phyloP scores from a whole-genome alignment of 2,113 vertebrate species.

The Sorex araneus region DNA sequence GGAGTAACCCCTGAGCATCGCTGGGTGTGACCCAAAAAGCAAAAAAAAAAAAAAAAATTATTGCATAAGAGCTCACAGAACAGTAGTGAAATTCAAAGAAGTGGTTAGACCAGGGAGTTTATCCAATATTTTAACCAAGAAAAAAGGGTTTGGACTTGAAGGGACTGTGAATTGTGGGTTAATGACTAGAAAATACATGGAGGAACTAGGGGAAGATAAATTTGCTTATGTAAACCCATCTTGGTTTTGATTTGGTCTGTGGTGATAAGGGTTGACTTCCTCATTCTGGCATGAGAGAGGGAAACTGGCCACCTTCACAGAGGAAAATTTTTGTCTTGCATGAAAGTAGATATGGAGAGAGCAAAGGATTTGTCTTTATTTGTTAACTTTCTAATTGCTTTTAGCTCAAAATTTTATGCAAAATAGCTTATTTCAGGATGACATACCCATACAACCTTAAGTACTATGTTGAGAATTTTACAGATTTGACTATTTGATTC shows the following conservation, averaged over 20 bases:
- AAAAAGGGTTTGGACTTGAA: conserved; percentile 3
- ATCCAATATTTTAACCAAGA: background rate
- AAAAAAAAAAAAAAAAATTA: background rate
- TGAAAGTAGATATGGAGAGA: background rate
- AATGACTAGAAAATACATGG: background rate
- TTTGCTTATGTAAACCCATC: background rate
- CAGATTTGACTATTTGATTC: background rate
- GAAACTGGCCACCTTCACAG: background rate
- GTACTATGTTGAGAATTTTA: background rate
- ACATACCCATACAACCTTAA: background rate
- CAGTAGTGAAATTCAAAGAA: background rate
- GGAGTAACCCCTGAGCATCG: too few species aligned
- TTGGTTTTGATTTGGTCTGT: background rate
- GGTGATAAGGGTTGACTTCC: background rate
- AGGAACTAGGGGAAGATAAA: background rate
- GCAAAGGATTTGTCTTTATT: background rate
- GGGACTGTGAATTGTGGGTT: background rate
- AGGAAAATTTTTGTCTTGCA: background rate
- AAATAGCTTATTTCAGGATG: background rate
- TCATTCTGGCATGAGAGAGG: background rate
- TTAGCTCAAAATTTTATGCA: background rate
- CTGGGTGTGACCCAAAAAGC: too few species aligned
- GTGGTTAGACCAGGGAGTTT: background rate
- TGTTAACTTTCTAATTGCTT: background rate
- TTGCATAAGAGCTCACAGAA: background rate